Conservation (phyloP, 2,113 vertebrate species). For the Procavia capensis region DNA sequence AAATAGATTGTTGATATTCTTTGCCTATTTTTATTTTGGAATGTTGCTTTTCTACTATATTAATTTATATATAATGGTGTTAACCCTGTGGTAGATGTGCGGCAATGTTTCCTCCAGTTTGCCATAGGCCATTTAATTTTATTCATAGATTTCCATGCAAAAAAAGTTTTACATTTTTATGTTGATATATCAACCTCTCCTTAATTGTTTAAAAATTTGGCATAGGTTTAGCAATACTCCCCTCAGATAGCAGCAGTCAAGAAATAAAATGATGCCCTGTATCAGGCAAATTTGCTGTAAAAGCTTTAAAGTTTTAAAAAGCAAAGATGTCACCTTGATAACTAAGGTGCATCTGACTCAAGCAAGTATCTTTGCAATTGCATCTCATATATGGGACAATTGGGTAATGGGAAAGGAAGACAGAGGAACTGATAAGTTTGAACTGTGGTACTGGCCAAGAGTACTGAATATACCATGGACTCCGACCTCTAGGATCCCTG, state of each 20-base stretch:
- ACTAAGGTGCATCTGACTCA: no score
- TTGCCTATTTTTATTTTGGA: slow-evolving; percentile 17
- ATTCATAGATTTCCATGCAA: slow-evolving; percentile 7
- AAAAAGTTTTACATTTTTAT: slow-evolving; percentile 33
- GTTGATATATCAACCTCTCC: not conserved
- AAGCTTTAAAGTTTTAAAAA: no score
- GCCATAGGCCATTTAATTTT: not conserved
- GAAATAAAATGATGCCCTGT: no score
- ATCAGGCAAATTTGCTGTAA: no score
- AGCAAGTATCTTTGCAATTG: no score
- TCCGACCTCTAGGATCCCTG: no score
- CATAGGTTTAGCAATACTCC: not conserved
- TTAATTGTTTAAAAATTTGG: not conserved
- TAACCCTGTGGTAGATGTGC: not conserved
- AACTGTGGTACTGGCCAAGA: no score
- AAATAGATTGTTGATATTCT: not conserved
- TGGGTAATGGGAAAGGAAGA: no score
- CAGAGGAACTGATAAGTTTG: no score
- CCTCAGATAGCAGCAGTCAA: not conserved
- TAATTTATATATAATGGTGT: not conserved
- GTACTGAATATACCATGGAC: no score
- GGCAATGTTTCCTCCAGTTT: not conserved
- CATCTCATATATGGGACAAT: no score
- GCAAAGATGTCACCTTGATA: no score
- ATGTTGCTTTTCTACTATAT: not conserved